Conservation (phyloP, 2,113 vertebrate species). For the Petromus typicus region DNA sequence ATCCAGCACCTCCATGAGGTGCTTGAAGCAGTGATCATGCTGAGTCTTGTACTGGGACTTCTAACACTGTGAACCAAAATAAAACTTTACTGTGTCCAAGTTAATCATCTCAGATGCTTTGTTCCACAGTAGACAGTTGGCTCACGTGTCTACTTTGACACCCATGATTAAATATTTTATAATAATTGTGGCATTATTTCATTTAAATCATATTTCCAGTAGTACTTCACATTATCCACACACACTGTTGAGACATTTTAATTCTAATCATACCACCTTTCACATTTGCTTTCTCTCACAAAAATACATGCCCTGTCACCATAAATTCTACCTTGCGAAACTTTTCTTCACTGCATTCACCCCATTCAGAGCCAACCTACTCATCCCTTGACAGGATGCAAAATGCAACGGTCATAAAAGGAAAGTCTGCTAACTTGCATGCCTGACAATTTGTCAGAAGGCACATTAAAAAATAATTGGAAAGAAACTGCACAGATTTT, state of each 20-base stretch:
- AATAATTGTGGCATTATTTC: not conserved
- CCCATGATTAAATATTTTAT: not conserved
- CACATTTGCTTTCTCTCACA: conserved; percentile 55
- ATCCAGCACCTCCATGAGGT: rapidly evolving
- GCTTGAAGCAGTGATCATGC: too few species aligned
- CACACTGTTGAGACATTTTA: not conserved
- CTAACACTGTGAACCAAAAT: not conserved
- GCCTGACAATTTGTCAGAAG: conserved; percentile 83
- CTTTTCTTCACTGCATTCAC: not conserved
- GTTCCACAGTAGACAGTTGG: not conserved
- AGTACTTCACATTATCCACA: not conserved
- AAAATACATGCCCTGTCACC: conserved; percentile 5
- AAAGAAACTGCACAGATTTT: conserved; percentile 81
- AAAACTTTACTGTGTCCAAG: not conserved
- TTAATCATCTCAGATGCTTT: not conserved
- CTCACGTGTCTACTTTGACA: not conserved
- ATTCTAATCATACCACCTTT: not conserved
- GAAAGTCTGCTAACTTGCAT: conserved; percentile 75
- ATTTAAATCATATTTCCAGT: not conserved
- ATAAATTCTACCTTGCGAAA: not conserved
- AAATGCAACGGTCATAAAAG: conserved; percentile 77
- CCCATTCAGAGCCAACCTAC: conserved; percentile 24
- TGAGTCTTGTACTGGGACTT: not conserved
- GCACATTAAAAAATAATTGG: conserved; percentile 86
- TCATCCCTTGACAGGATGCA: conserved; percentile 58